phyloP scores from a whole-genome alignment of 2,797 vertebrate species.

The Pelodytes ibericus region DNA sequence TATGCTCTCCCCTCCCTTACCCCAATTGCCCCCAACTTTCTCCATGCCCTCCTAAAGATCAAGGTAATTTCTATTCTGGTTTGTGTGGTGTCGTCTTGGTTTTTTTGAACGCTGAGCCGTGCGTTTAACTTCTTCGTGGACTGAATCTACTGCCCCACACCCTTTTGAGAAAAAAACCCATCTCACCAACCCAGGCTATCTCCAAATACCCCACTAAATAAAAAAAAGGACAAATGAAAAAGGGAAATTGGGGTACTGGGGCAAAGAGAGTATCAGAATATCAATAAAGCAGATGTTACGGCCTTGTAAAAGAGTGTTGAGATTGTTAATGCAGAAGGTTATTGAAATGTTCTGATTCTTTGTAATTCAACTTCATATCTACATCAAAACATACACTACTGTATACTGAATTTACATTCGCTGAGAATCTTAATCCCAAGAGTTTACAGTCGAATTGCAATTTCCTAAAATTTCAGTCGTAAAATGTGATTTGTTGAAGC shows the following conservation, averaged over 20 bases:
- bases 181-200: conserved; percentile 31
- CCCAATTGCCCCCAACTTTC: conserved; percentile 27
- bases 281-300: conserved; percentile 56
- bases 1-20: conserved; percentile 48
- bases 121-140: conserved; percentile 53
- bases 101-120: conserved; percentile 55
- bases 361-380: neutral
- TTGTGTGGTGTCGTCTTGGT: conserved; percentile 57
- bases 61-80: conserved; percentile 57
- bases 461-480: neutral
- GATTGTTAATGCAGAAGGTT: conserved; percentile 16
- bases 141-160: conserved; percentile 49
- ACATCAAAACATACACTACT: conserved; percentile 1
- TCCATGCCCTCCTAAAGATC: conserved; percentile 45
- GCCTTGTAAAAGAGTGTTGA: conserved; percentile 52
- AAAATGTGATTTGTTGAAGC: neutral
- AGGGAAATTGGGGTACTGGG: conserved; percentile 31
- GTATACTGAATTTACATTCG: neutral
- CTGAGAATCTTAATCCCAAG: neutral
- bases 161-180: conserved; percentile 25
- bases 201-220: conserved; percentile 32
- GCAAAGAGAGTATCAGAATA: conserved; percentile 55
- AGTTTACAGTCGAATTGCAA: neutral
- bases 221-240: conserved; percentile 39
- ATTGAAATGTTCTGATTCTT: neutral